These are phyloP conservation scores for Taeniopygia guttata DNA, from an alignment of 2,797 vertebrate species.

Conservation along the genomic window DNA sequence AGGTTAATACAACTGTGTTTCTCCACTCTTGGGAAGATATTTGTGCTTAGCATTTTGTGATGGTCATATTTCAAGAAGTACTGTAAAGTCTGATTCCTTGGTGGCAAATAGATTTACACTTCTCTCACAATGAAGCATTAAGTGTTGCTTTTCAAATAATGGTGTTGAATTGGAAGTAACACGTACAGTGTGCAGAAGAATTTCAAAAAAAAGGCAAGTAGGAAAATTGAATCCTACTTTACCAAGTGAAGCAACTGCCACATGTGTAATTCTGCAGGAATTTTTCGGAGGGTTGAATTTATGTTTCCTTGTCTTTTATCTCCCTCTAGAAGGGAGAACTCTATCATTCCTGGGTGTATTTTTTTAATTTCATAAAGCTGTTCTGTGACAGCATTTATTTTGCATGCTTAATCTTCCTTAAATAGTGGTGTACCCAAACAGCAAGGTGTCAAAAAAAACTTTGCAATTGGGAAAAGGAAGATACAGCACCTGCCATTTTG, in stretches of 20 bases:
- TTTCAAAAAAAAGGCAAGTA: neutral
- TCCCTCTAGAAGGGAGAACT: conserved; percentile 66
- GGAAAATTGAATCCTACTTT: conserved; percentile 59
- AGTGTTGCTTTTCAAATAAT: conserved; percentile 15
- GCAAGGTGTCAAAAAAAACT: conserved; percentile 56
- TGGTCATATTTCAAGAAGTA: neutral
- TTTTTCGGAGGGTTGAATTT: conserved; percentile 70
- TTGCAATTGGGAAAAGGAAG: neutral
- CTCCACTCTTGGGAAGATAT: neutral
- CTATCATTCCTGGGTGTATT: conserved; percentile 74
- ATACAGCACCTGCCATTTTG: conserved; percentile 46
- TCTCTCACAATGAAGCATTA: neutral
- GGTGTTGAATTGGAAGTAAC: neutral
- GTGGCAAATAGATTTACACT: neutral
- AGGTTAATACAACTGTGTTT: neutral
- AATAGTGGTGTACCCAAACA: conserved; percentile 71
- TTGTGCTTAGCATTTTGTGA: neutral
- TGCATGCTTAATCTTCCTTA: conserved; percentile 80
- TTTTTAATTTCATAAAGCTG: conserved; percentile 92
- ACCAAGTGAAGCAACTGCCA: conserved; percentile 13
- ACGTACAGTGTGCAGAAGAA: neutral
- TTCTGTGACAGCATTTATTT: conserved; percentile 86
- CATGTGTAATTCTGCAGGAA: conserved; percentile 35
- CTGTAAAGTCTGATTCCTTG: neutral
- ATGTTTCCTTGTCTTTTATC: conserved; percentile 69